Base-by-base conservation (phyloP, 2,113 vertebrate species). In the Hypanus sabinus region DNA sequence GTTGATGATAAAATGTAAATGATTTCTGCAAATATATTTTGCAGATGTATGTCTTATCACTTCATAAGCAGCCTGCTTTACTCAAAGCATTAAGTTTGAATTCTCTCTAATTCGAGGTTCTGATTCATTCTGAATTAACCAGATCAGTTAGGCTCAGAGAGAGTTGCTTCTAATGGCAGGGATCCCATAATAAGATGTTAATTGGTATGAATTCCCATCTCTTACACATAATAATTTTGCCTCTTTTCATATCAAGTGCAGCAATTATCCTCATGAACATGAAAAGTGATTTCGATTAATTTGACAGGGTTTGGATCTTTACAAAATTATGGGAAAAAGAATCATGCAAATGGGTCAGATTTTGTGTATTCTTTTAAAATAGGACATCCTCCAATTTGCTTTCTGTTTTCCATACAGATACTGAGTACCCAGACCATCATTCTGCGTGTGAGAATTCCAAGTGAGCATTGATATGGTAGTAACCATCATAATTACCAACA, bases 41-140 rank as follows among this genome's bases (percentile, higher is more conserved):
- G 87, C 46, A 38, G 65, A 71, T 12, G 3, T 10, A 70, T 10
- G 7, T 16, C 70, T 87, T 55, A 30, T 60, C 65, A 68, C 7
- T 30, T 70, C n/a, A 38, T 92, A 38, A 92, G n/a, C 68, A 24
- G 65, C 8, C 30, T n/a, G 68, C 18, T n/a, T 70, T 92, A 18
- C n/a, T 33, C 62, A n/a, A 92, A 70, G 65, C 22, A 10, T 71
- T n/a, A 70, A 24, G 65, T 92, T 92, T 38, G 65, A 71, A 70
- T 92, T 92, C 9, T 2, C 70, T 71, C 24, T 70, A 92, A 92
- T 92, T 92, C 65, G 10, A 62, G 22, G 33, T 38, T 70, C 7
- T 70, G n/a, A 38, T 70, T 70, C 65, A 92, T 70, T 92, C 62
- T 92, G 88, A 92, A 92, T 92, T 38, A 92, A 20, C 30, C 10